Evolutionary conservation across 1,140 invertebrate genomes (phyloP), one percentile per base, ranked within the genome.

Genomic region (Drosophila jambulina): DNA sequence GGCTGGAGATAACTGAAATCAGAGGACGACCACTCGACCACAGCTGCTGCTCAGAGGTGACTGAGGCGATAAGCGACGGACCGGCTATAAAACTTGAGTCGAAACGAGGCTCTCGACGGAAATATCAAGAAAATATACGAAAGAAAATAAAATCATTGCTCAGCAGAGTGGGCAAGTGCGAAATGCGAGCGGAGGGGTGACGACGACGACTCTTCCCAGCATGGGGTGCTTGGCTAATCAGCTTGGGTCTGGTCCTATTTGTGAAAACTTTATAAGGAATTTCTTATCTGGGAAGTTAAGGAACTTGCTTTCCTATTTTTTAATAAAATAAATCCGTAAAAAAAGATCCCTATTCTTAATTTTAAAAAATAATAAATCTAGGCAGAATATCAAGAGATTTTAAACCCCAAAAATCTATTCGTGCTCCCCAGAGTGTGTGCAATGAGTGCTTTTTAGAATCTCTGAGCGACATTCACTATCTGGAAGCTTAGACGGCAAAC

Each of bases 171-270:
- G 4, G 9, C 21, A 56, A 38, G 34, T 38, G 49, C 19, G 49
- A 54, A 53, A n/a, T 23, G 13, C 6, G 23, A 15, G 34, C 7
- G 32, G 15, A 21, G 53, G 32, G 65, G 63, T 29, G 13, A 10
- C 19, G 5, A 23, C n/a, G 8, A 17, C 15, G 63, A 59, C 69
- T 46, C 53, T 59, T 13, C 67, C 23, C 68, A 8, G 40, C 67
- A 59, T 72, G 70, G 70, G 70, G 69, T 49, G 53, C 36, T 49
- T 42, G 13, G 36, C 51, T 32, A 71, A 72, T 72, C 63, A 48
- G 51, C 32, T 46, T 57, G 29, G 29, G n/a, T 29, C 40, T 25
- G 51, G 7, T 8, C 7, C 7, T 53, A 34, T 23, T 21, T 21
- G 8, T 3, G 21, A 15, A 54, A 23, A 54, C 38, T 21, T 54